Evolutionary conservation across 1,140 invertebrate species (phyloP).

Genomic region (Drosophila asahinai): DNA sequence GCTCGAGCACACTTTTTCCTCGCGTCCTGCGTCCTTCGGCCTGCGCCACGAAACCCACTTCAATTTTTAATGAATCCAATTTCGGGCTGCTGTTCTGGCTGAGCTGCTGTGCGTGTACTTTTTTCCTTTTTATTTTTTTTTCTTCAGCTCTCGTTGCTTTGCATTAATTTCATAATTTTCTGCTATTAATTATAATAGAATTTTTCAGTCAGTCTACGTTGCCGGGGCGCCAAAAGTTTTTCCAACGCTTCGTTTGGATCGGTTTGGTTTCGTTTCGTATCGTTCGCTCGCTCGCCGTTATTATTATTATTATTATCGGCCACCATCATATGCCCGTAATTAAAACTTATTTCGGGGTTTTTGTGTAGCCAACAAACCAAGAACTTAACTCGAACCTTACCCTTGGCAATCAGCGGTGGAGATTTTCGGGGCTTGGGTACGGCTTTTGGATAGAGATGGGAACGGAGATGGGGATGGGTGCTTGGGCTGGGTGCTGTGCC

Average conservation of each 20-base stretch:
- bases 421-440: slow-evolving; percentile 10
- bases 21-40: slow-evolving; percentile 7
- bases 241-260: slow-evolving; percentile 26
- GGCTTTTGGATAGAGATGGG: neutral
- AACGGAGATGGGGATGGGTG: neutral
- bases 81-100: slow-evolving; percentile 52
- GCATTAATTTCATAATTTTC: slow-evolving; percentile 83
- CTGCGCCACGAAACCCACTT: slow-evolving; percentile 63
- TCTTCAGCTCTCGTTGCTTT: slow-evolving; percentile 48
- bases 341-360: slow-evolving; percentile 82
- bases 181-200: slow-evolving; percentile 84
- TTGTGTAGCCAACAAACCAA: slow-evolving; percentile 79
- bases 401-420: slow-evolving; percentile 52
- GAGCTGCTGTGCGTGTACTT: slow-evolving; percentile 36
- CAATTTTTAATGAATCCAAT: slow-evolving; percentile 83
- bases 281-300: slow-evolving; percentile 37
- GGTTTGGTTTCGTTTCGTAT: slow-evolving; percentile 27
- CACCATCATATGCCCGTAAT: slow-evolving; percentile 83
- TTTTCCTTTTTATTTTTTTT: neutral
- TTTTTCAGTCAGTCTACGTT: slow-evolving; percentile 80
- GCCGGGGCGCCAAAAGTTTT: slow-evolving; percentile 75
- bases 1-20: slow-evolving; percentile 25
- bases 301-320: slow-evolving; percentile 71
- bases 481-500: slow-evolving; percentile 4
- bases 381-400: slow-evolving; percentile 71